Percentiles rank a stretch among this genome's conserved stretches.
Evolutionary conservation across 1,140 invertebrate species (phyloP).

Genomic region (Coptotermes formosanus): DNA sequence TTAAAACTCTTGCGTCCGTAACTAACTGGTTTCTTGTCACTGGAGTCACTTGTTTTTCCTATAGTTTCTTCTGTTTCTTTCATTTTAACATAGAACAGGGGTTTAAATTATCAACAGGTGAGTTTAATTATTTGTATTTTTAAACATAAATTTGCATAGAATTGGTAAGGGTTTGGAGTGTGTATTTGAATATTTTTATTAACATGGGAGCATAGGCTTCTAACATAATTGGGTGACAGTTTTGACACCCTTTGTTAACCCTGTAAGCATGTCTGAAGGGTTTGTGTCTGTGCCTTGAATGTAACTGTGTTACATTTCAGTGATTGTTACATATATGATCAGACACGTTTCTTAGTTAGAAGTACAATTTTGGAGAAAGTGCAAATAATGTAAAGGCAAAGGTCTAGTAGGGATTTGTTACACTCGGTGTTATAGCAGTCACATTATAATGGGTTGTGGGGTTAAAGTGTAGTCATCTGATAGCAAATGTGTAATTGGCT

Average conservation of each 20-base stretch:
- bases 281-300: not conserved
- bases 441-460: not conserved
- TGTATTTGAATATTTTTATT: not conserved
- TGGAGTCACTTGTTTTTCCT: not conserved
- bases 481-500: too few relatives aligned
- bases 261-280: not conserved
- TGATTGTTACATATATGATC: not conserved
- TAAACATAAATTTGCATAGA: not conserved
- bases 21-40: not conserved
- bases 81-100: not conserved
- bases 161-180: not conserved
- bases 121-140: not conserved
- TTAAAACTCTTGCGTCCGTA: not conserved
- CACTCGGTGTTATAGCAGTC: not conserved
- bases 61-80: not conserved
- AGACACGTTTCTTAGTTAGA: not conserved
- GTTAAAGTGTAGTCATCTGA: not conserved
- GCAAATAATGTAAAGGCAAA: not conserved
- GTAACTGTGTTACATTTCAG: not conserved
- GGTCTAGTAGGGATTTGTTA: not conserved
- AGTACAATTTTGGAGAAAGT: slow-evolving; percentile 17
- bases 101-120: not conserved
- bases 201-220: not conserved
- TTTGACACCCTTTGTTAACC: not conserved
- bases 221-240: not conserved